Evolutionary conservation across 2,113 vertebrate genomes (phyloP).

Genomic region (Crotalus helleri): DNA sequence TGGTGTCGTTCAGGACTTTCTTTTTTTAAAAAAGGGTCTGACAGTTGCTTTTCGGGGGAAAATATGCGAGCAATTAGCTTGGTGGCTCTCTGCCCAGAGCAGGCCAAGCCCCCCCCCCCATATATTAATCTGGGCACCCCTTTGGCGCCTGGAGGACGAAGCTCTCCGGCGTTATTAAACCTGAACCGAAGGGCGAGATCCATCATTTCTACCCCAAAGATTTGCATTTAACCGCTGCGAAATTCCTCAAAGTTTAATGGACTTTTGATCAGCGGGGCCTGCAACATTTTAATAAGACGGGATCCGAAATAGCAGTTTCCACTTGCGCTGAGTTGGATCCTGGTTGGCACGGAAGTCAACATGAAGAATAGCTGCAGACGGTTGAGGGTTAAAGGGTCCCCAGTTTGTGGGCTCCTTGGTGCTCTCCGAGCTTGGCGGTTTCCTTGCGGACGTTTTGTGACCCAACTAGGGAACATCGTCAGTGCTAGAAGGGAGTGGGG

Average conservation of each 20-base stretch:
- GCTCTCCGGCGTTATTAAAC: conserved; percentile 21
- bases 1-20: background rate
- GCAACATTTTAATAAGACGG: conserved; percentile 28
- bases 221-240: background rate
- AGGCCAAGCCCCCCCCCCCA: background rate
- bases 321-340: background rate
- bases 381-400: background rate
- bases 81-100: background rate
- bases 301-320: background rate
- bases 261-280: conserved; percentile 13
- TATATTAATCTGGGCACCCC: background rate
- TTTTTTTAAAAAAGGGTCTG: background rate
- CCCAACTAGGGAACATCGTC: background rate
- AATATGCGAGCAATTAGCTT: conserved; percentile 5
- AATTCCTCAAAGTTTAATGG: background rate
- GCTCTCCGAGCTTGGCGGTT: background rate
- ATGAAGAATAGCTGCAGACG: background rate
- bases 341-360: background rate
- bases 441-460: background rate
- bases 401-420: background rate
- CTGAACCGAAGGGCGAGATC: background rate
- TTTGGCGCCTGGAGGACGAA: background rate
- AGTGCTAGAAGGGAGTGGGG: too few species aligned
- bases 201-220: conserved; percentile 24
- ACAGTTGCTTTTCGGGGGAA: background rate